Evolutionary conservation across 2,113 vertebrate species (phyloP).

Genomic region (Ahaetulla prasina): DNA sequence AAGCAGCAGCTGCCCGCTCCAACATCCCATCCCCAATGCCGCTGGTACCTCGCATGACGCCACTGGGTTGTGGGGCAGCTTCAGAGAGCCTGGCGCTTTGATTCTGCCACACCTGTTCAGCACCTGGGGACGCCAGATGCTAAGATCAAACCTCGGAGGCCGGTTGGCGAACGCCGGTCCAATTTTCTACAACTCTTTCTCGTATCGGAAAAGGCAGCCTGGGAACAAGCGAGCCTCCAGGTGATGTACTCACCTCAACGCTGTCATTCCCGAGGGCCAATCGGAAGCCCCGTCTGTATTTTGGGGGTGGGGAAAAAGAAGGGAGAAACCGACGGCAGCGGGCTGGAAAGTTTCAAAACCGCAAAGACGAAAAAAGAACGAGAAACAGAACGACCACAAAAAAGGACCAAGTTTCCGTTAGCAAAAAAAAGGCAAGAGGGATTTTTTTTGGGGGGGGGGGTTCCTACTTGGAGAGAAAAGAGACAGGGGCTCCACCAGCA

Average conservation of each 20-base stretch:
- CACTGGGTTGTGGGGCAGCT: not conserved
- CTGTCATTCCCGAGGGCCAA: not conserved
- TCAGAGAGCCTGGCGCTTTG: not conserved
- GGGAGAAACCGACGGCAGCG: not conserved
- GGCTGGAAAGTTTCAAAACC: conserved; percentile 29
- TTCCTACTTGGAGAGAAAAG: not conserved
- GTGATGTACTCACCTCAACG: not conserved
- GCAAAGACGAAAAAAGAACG: conserved; percentile 2
- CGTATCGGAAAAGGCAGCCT: not conserved
- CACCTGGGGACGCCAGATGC: not conserved
- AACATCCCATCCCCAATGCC: not conserved
- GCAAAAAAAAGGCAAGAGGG: not conserved
- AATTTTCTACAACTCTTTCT: not conserved
- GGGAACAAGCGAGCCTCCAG: not conserved
- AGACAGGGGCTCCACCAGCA: not conserved
- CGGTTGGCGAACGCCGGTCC: not conserved
- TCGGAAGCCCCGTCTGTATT: not conserved
- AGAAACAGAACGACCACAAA: not conserved
- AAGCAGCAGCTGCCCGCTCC: not conserved
- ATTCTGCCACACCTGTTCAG: not conserved
- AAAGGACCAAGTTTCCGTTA: conserved; percentile 1
- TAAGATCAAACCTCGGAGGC: too few relatives aligned
- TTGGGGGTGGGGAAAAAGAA: not conserved
- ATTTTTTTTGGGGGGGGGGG: not conserved
- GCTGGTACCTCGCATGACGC: conserved; percentile 12